Base-by-base conservation (phyloP, 1,140 invertebrate genomes). In the Paramacrobiotus metropolitanus region DNA sequence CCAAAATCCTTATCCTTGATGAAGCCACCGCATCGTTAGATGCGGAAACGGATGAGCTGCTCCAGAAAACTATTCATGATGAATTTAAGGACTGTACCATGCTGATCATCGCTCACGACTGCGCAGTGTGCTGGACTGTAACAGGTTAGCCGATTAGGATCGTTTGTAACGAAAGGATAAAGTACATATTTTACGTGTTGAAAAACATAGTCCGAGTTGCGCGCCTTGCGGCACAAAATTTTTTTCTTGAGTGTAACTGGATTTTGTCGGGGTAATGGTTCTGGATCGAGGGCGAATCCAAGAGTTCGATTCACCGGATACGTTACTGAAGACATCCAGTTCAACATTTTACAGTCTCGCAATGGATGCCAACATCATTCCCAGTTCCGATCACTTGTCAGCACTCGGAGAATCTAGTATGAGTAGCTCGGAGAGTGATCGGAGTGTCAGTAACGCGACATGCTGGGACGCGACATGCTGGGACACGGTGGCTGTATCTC, bases 341-440 rank as follows among this genome's bases (percentile, higher is more conserved):
- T 84, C 84, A 31, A 78, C 87, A 65, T 96, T 95, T 75, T 86
- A 89, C 72, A 77, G 82, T 67, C 89, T 96, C 87, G 89, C 88
- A 31, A 87, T 86, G 72, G 86, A 93, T 75, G 88, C 90, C 61
- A 65, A 66, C n/a, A 55, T 69, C n/a, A n/a, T n/a, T n/a, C n/a
- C n/a, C n/a, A n/a, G n/a, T n/a, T n/a, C n/a, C n/a, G n/a, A n/a
- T n/a, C n/a, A n/a, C n/a, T n/a, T n/a, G n/a, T n/a, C n/a, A n/a
- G n/a, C n/a, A n/a, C n/a, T n/a, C n/a, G n/a, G n/a, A n/a, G n/a
- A n/a, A n/a, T n/a, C n/a, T n/a, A n/a, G n/a, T n/a, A n/a, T n/a
- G n/a, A n/a, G n/a, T n/a, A n/a, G n/a, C n/a, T n/a, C n/a, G n/a
- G n/a, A n/a, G n/a, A n/a, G n/a, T n/a, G n/a, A n/a, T n/a, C n/a